These are phyloP conservation scores for Phoxinus phoxinus DNA, from an alignment of 2,113 vertebrate genomes.

Conservation along the genomic window DNA sequence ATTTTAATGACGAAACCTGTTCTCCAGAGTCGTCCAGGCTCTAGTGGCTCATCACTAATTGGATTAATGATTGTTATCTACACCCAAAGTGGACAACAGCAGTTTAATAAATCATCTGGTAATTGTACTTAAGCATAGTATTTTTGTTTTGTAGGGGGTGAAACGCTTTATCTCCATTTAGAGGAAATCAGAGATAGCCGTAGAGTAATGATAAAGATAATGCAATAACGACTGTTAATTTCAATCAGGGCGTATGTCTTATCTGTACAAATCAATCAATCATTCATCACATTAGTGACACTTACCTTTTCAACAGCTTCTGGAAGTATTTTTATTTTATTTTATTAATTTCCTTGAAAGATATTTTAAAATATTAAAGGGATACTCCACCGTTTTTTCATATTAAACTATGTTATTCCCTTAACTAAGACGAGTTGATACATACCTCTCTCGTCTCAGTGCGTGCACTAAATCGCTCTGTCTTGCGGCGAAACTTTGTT, in stretches of 20 bases:
- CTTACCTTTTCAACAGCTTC: background rate
- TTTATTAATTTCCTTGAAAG: background rate
- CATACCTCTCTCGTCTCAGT: too few species aligned
- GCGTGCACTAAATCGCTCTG: too few species aligned
- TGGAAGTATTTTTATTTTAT: background rate
- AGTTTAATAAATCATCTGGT: constrained; percentile 28
- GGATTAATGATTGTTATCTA: constrained; percentile 41
- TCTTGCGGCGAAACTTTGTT: too few species aligned
- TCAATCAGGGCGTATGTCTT: background rate
- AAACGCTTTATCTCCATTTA: constrained; percentile 20
- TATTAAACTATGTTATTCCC: too few species aligned
- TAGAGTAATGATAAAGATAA: background rate
- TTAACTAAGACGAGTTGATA: too few species aligned
- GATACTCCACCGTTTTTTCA: too few species aligned
- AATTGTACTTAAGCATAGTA: constrained; percentile 14
- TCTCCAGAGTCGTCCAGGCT: constrained; percentile 19
- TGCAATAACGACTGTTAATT: background rate
- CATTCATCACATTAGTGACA: background rate
- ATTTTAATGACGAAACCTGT: constrained; percentile 33
- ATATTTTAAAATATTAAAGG: background rate
- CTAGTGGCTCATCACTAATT: constrained; percentile 44
- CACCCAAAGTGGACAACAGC: constrained; percentile 33
- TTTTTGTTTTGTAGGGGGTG: background rate
- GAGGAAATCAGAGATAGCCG: background rate
- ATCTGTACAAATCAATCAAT: background rate